Percentiles rank a stretch among this genome's conserved stretches.
These are phyloP conservation scores for Myrmecobius fasciatus DNA, from an alignment of 2,113 vertebrate genomes.

Conservation along the genomic window DNA sequence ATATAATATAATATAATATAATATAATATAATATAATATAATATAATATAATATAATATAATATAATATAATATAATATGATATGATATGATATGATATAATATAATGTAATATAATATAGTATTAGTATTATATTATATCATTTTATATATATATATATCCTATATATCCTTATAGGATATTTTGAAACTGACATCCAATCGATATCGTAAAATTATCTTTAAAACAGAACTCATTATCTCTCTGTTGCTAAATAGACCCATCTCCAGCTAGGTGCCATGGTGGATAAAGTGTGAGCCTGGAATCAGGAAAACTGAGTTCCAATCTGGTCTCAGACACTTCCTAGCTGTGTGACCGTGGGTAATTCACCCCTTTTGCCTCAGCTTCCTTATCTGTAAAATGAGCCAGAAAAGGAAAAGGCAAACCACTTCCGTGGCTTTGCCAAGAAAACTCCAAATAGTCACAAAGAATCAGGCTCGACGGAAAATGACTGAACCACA, in stretches of 20 bases:
- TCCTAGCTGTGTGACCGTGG: not conserved
- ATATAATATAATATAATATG: no score
- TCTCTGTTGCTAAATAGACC: no score
- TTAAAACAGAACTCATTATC: no score
- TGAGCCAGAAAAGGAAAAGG: not conserved
- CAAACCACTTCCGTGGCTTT: not conserved
- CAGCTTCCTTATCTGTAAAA: not conserved
- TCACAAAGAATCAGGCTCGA: not conserved
- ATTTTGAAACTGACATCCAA: not conserved
- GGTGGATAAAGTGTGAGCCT: not conserved
- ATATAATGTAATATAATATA: no score
- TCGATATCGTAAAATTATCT: not conserved
- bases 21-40: no score
- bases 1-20: no score
- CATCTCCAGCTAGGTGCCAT: not conserved
- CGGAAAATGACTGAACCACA: no score
- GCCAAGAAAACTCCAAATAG: not conserved
- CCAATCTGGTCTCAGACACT: not conserved
- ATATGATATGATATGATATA: no score
- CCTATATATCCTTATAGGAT: not conserved
- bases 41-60: no score
- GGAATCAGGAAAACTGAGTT: not conserved
- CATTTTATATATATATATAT: no score
- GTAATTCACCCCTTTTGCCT: not conserved
- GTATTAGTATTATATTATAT: no score